A percentile compares a stretch with the other conserved stretches of the same genome.
These are phyloP conservation scores for Holothuria scabra DNA, from an alignment of 53 echinoderm and acorn worm genomes.

Conservation along the genomic window DNA sequence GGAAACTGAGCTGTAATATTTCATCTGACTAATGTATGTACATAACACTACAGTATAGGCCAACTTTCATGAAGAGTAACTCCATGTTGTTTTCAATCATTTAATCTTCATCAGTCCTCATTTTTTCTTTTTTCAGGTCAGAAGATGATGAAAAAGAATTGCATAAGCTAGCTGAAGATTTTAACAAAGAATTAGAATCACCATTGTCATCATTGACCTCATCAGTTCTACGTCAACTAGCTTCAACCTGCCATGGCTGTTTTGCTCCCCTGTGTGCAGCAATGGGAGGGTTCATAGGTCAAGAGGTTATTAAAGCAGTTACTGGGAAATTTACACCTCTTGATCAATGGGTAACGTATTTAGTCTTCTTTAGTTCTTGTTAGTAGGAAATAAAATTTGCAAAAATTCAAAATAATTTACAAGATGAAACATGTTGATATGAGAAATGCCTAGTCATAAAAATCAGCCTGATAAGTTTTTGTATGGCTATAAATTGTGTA, in stretches of 20 bases:
- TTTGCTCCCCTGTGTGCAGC: conserved; percentile 93
- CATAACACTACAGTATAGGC: no score
- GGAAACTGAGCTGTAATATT: no score
- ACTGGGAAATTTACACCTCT: conserved; percentile 97
- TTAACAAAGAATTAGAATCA: conserved; percentile 65
- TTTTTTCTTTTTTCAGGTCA: conserved; percentile 3
- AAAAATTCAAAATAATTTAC: background rate
- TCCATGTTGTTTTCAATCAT: no score
- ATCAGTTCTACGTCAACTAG: conserved; percentile 58
- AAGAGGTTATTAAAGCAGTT: conserved; percentile 93
- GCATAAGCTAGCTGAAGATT: conserved; percentile 66
- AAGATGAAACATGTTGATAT: no score
- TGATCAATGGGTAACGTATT: conserved; percentile 80
- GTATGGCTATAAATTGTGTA: no score
- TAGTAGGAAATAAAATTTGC: no score
- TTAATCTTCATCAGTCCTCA: no score
- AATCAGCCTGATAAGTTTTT: no score
- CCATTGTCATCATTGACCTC: conserved; percentile 59
- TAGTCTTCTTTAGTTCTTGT: background rate
- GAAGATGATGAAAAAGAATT: conserved; percentile 42
- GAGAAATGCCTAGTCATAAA: no score
- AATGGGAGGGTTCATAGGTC: conserved; percentile 90
- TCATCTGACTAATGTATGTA: no score
- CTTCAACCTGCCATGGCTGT: conserved; percentile 72
- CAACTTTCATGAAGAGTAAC: no score